Evolutionary conservation across 2,888 invertebrate genomes (phyloP), one percentile per base, ranked within the genome.

Genomic region (Erebia epiphron): DNA sequence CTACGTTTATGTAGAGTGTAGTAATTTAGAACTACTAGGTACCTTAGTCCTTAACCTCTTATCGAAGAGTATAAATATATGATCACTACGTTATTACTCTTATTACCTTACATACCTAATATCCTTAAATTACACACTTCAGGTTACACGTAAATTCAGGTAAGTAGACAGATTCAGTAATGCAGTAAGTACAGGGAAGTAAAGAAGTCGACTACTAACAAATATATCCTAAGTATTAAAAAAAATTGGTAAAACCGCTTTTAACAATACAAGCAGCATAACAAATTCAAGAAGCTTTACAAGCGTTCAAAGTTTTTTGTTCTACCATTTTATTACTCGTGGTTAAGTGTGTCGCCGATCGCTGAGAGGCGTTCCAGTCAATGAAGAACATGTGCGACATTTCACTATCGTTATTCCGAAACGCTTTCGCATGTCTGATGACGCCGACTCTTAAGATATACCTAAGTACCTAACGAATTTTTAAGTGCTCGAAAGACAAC

Each of bases 321-420:
- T 21, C 49, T 62, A 14, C 21, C 14, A 14, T 62, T 61, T 41
- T 60, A 18, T 43, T 46, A 46, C 46, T 46, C 1, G 16, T 21
- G 82, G 82, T 79, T 87, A 90, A 89, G 90, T 90, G 86, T 90
- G 91, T 82, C 89, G 85, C 76, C 76, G 80, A 80, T 81, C 80
- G 83, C 81, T 82, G 81, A 84, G 77, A 78, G 76, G 73, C 72
- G 75, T 68, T 62, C 67, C 85, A 87, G 88, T 88, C 88, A 83
- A 85, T 84, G 81, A 78, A 78, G 78, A 80, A 81, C 81, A 79
- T 81, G 68, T 73, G 73, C 62, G 82, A 85, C 85, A 84, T 87
- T 89, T 89, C 86, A 89, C 89, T 88, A 88, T 87, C 86, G 76
- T 75, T 75, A 73, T 75, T 75, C 74, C 54, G 54, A 65, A 63